These are phyloP conservation scores for Melieria omissa DNA, from an alignment of 2,888 invertebrate species.

Conservation along the genomic window DNA sequence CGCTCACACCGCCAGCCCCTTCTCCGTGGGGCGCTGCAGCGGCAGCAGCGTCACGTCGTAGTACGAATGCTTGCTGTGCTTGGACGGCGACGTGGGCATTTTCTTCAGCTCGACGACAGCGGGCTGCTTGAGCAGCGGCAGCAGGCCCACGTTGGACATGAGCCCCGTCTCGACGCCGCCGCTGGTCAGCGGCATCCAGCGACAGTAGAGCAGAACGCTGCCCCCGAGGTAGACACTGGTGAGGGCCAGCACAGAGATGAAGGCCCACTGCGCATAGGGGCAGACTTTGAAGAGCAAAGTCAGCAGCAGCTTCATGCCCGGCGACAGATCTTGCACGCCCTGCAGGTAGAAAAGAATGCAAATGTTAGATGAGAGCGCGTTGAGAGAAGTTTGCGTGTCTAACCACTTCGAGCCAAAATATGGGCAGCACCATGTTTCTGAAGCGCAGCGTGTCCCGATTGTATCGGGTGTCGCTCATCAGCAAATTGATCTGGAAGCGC, in stretches of 20 bases:
- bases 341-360: conserved; percentile 39
- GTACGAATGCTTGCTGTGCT: conserved; percentile 4
- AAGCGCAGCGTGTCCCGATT: conserved; percentile 73
- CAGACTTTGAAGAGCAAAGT: conserved; percentile 69
- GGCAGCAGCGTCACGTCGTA: conserved; percentile 49
- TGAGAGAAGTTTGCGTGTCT: conserved; percentile 54
- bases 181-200: conserved; percentile 47
- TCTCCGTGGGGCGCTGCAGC: conserved; percentile 11
- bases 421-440: conserved; percentile 74
- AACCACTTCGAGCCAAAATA: conserved; percentile 80
- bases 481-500: conserved; percentile 79
- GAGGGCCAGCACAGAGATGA: conserved; percentile 67
- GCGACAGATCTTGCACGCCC: conserved; percentile 66
- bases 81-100: conserved; percentile 20
- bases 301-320: conserved; percentile 66
- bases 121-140: conserved; percentile 43
- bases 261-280: conserved; percentile 68
- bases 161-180: conserved; percentile 21
- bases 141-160: conserved; percentile 34
- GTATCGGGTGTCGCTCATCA: conserved; percentile 73
- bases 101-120: conserved; percentile 13
- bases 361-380: neutral
- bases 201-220: conserved; percentile 55
- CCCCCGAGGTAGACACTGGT: conserved; percentile 68
- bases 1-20: conserved; percentile 13